Evolutionary conservation across 1,140 invertebrate genomes (phyloP), one percentile per base, ranked within the genome.

Genomic region (Anadara kagoshimensis): DNA sequence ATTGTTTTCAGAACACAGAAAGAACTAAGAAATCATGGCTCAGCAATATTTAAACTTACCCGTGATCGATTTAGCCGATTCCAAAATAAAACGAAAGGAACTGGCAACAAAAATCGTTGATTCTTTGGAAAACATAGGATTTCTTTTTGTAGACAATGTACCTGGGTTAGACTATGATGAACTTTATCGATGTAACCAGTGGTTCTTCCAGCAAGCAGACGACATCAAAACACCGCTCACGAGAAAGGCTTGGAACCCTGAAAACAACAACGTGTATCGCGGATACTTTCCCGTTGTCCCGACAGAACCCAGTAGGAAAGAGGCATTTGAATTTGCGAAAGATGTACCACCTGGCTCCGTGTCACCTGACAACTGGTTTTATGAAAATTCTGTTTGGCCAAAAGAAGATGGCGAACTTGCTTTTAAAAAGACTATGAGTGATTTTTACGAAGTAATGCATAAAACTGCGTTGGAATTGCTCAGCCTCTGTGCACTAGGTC

Each of bases 341-440:
- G 75, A 80, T 20, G 65, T 75, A 14, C 45, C 54, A 14, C 63
- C 72, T 14, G 65, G 61, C 29, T 66, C 64, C 16, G 70, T 73
- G 3, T 29, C 70, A 12, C 71, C 75, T 5, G 72, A 68, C 3
- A 78, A 78, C 56, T 76, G 77, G 66, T 80, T 83, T 57, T 75
- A 68, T 47, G 81, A 83, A 54, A 68, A 71, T 8, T 79, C 78
- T 53, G 67, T 80, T 10, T 83, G 81, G 81, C 81, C 81, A 16
- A 18, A 64, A 4, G 76, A 73, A 68, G 67, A 77, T 26, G 78
- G 76, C 0, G 56, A 26, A 12, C 57, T 75, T 20, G 71, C 68
- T n/a, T 83, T 83, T 41, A 74, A 73, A 24, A 36, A 65, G 36
- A 71, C 75, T 44, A 43, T 79, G 75, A 14, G 26, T 14, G 16